A percentile compares a stretch with the other conserved stretches of the same genome.
Conservation (phyloP, 1,140 invertebrate genomes). For the Limonius californicus region DNA sequence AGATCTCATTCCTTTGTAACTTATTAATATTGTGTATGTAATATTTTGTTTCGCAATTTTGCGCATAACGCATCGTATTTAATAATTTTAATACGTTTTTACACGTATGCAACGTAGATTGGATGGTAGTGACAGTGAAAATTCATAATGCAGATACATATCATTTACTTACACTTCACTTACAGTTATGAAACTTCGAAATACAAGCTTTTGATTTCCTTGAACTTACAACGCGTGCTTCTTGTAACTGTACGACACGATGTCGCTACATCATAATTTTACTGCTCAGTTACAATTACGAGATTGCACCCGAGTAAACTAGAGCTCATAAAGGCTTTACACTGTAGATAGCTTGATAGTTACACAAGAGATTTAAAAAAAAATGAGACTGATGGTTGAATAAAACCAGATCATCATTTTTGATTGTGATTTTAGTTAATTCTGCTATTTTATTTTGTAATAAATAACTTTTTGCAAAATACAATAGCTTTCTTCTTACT, state of each 20-base stretch:
- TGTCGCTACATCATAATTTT: background rate
- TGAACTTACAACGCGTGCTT: too few relatives aligned
- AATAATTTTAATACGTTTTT: background rate
- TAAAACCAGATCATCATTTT: constrained; percentile 5
- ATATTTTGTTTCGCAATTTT: too few relatives aligned
- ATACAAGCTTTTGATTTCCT: too few relatives aligned
- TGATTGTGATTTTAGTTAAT: constrained; percentile 12
- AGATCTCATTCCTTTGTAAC: too few relatives aligned
- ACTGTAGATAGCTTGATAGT: background rate
- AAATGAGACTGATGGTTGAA: constrained; percentile 3
- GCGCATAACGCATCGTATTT: background rate
- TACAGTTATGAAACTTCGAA: too few relatives aligned
- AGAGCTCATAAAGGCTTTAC: background rate
- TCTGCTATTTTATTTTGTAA: constrained; percentile 6
- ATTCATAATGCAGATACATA: constrained; percentile 4
- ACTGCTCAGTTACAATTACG: background rate
- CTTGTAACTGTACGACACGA: background rate
- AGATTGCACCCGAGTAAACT: background rate
- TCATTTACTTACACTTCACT: background rate
- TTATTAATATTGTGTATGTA: too few relatives aligned
- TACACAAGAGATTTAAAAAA: background rate
- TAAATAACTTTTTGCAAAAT: background rate
- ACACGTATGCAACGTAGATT: too few relatives aligned
- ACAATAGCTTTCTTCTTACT: background rate
- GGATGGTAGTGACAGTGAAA: background rate